Percentiles rank a stretch among this genome's conserved stretches.
These are phyloP conservation scores for Corythornis vintsioides DNA, from an alignment of 2,113 vertebrate genomes.

Conservation along the genomic window DNA sequence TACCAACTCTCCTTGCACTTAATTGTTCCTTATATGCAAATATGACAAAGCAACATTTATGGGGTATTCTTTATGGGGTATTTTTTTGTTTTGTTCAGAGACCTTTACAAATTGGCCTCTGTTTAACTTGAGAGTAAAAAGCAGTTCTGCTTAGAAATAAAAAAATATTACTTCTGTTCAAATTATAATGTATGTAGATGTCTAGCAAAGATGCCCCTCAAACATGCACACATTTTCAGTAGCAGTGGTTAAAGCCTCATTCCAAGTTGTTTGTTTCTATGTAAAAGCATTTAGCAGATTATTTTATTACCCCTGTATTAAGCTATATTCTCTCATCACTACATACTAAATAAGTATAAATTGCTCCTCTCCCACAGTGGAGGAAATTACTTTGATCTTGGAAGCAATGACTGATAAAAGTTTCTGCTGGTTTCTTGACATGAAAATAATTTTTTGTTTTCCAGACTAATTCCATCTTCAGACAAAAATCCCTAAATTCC, in stretches of 20 bases:
- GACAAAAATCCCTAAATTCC: not conserved
- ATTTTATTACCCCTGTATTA: slow-evolving; percentile 7
- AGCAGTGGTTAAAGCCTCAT: not conserved
- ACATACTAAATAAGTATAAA: not conserved
- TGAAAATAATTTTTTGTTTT: not conserved
- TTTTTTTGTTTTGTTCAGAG: no score
- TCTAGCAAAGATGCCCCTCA: not conserved
- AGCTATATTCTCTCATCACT: not conserved
- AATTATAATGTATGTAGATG: not conserved
- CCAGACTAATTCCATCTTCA: not conserved
- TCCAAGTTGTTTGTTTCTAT: not conserved
- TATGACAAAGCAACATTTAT: not conserved
- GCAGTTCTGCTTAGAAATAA: not conserved
- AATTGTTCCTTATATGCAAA: not conserved
- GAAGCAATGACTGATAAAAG: not conserved
- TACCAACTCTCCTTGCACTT: not conserved
- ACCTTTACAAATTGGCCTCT: not conserved
- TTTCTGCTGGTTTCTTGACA: not conserved
- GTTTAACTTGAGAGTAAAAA: not conserved
- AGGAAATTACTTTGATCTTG: not conserved
- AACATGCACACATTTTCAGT: not conserved
- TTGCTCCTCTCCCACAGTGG: not conserved
- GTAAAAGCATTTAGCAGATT: slow-evolving; percentile 24
- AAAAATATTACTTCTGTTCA: not conserved
- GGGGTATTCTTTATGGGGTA: not conserved